These are phyloP conservation scores for Trogon melanurus DNA, from an alignment of 2,113 vertebrate genomes.

Conservation along the genomic window DNA sequence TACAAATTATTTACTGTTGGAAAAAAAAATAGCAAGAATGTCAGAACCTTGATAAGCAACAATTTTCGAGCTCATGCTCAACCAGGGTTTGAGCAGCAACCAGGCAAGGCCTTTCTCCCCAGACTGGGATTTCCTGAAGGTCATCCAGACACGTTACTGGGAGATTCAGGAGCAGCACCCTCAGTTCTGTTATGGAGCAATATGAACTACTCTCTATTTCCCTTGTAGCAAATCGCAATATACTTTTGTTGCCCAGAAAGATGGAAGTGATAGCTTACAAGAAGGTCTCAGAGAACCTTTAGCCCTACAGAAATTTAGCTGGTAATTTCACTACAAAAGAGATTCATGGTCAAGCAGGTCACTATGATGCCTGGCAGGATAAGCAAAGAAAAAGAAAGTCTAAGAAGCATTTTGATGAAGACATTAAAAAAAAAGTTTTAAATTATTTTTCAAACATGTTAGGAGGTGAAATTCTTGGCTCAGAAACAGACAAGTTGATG, in stretches of 20 bases:
- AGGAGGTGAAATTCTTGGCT: neutral
- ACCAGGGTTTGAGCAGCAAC: neutral
- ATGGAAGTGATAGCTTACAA: neutral
- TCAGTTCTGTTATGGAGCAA: neutral
- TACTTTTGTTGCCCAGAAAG: neutral
- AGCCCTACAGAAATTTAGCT: neutral
- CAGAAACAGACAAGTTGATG: neutral
- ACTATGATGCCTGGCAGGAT: neutral
- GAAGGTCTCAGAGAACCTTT: neutral
- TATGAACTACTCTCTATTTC: neutral
- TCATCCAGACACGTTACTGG: constrained; percentile 22
- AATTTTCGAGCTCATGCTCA: neutral
- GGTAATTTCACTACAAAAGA: neutral
- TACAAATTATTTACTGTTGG: neutral
- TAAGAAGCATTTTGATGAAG: neutral
- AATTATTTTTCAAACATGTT: neutral
- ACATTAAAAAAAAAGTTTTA: neutral
- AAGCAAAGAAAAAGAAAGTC: neutral
- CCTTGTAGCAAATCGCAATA: neutral
- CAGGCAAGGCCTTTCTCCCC: neutral
- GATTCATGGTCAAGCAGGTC: neutral
- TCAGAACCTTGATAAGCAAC: neutral
- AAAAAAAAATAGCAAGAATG: neutral
- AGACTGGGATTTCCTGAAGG: neutral
- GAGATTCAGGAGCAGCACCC: neutral